Conservation (phyloP, 92 coral and sea anemone genomes). For the Hydrozoanthus gracilis region DNA sequence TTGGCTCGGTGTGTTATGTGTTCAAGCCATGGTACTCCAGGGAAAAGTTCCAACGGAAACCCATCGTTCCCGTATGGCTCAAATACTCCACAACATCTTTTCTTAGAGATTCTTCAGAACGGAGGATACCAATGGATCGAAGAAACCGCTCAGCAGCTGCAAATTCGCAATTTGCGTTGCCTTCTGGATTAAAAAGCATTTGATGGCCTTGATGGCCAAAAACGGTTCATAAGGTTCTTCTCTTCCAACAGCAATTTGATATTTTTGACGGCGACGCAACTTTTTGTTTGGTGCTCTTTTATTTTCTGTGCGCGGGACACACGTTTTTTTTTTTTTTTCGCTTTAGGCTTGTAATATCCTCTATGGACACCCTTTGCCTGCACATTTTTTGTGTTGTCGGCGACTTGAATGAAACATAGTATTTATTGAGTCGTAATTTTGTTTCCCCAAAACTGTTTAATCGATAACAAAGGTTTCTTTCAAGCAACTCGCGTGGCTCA, state of each 20-base stretch:
- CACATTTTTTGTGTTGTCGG: neutral
- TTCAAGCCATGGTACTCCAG: neutral
- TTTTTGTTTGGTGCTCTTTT: neutral
- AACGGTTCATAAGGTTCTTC: neutral
- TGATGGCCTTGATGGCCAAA: neutral
- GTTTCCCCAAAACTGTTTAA: neutral
- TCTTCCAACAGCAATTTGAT: neutral
- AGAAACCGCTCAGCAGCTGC: neutral
- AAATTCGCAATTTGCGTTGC: neutral
- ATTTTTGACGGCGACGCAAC: neutral
- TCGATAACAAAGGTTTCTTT: slow-evolving; percentile 28
- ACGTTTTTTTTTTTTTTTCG: neutral
- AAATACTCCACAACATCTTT: neutral
- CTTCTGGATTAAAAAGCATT: neutral
- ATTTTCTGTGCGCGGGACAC: neutral
- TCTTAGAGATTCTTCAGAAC: neutral
- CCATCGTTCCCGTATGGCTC: neutral
- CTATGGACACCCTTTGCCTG: slow-evolving; percentile 14
- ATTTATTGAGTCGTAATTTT: slow-evolving; percentile 1
- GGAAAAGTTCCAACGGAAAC: neutral
- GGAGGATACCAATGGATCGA: neutral
- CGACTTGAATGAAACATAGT: neutral
- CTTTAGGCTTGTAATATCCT: slow-evolving; percentile 25
- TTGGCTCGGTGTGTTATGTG: neutral
- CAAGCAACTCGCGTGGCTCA: slow-evolving; percentile 35